Percentiles rank a stretch among this genome's conserved stretches.
Evolutionary conservation across 2,797 vertebrate genomes (phyloP).

Genomic region (Peromyscus nudipes): DNA sequence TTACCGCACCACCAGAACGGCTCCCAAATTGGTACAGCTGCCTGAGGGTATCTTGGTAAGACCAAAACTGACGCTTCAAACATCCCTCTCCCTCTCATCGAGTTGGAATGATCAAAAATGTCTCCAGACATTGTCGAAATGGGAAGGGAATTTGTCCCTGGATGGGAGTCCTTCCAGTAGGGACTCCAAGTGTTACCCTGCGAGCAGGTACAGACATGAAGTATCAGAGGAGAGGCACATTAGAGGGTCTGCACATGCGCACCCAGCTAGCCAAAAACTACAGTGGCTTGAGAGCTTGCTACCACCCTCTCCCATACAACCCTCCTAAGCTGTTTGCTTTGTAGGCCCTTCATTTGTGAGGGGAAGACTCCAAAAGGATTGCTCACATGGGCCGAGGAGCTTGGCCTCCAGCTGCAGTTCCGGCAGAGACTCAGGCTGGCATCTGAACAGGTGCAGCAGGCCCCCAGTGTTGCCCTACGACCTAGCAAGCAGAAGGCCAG

Average conservation of each 20-base stretch:
- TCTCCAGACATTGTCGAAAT: not conserved
- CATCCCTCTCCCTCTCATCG: not conserved
- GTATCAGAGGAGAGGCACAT: not conserved
- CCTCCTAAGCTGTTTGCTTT: slow-evolving; percentile 1
- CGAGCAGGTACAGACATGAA: not conserved
- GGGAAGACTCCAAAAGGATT: slow-evolving; percentile 39
- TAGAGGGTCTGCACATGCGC: not conserved
- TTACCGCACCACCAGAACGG: not conserved
- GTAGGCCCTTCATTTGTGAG: slow-evolving; percentile 12
- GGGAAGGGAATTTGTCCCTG: not conserved
- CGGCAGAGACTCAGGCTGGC: slow-evolving; percentile 17
- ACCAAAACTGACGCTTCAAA: not conserved
- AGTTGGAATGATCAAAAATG: not conserved
- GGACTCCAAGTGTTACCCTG: not conserved
- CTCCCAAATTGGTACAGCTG: not conserved
- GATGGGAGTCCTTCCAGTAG: not conserved
- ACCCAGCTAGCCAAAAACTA: not conserved
- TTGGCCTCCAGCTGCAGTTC: slow-evolving; percentile 62
- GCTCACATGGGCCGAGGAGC: not conserved
- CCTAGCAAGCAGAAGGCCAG: slow-evolving; percentile 60
- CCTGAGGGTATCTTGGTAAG: not conserved
- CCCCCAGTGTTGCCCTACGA: slow-evolving; percentile 16
- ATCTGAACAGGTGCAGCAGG: slow-evolving; percentile 70
- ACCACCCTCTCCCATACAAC: not conserved
- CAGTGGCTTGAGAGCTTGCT: slow-evolving; percentile 31